Evolutionary conservation across 2,797 vertebrate species (phyloP).

Genomic region (Fringilla coelebs): DNA sequence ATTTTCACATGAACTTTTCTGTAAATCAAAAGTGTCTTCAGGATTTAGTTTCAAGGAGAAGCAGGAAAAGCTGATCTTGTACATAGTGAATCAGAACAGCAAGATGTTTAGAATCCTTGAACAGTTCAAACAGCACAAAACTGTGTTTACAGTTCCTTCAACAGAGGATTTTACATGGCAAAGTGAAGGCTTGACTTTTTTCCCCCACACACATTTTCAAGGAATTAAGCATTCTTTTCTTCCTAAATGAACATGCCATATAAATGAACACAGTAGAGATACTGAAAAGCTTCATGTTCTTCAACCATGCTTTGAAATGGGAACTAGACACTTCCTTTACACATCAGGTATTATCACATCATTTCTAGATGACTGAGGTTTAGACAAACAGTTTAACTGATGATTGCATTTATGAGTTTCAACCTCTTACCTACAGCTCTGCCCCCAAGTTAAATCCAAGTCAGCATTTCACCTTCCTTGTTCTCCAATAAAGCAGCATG

Average conservation of each 20-base stretch:
- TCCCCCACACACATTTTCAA: not conserved
- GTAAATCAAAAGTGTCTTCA: not conserved
- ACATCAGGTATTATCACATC: not conserved
- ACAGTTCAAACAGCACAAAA: not conserved
- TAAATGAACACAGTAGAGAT: not conserved
- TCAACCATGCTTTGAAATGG: not conserved
- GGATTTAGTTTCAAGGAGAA: not conserved
- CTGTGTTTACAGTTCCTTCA: not conserved
- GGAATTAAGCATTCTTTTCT: not conserved
- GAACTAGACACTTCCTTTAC: not conserved
- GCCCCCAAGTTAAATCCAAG: not conserved
- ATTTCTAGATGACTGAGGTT: not conserved
- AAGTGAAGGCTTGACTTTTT: not conserved
- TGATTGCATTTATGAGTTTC: not conserved
- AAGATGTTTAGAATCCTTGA: not conserved
- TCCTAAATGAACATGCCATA: not conserved
- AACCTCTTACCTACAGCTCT: not conserved
- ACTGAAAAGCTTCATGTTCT: not conserved
- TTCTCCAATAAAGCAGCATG: not conserved
- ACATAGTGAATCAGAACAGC: not conserved
- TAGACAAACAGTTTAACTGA: not conserved
- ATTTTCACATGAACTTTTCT: not conserved
- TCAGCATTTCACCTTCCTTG: not conserved
- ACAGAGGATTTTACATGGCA: not conserved
- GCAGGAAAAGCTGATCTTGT: not conserved